A percentile compares a stretch with the other conserved stretches of the same genome.
Evolutionary conservation across 53 echinoderm and acorn worm genomes (phyloP).

Genomic region (Paracentrotus lividus): DNA sequence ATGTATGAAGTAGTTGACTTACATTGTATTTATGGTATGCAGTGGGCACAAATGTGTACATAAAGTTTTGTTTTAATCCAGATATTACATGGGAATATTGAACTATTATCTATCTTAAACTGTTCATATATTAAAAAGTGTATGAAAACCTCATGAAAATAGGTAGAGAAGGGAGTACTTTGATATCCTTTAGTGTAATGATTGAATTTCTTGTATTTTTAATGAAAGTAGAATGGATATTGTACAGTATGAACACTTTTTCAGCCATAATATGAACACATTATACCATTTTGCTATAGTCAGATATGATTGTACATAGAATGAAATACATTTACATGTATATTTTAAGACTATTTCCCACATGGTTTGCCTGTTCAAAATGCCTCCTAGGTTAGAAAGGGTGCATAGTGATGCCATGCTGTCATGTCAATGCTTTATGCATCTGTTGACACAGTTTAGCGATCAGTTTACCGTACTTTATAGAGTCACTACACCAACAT

Average conservation of each 20-base stretch:
- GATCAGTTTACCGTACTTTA: no score
- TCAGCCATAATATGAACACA: not conserved
- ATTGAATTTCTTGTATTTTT: not conserved
- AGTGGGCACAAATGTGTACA: conserved; percentile 17
- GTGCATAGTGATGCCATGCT: no score
- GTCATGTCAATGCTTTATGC: no score
- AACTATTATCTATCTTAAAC: not conserved
- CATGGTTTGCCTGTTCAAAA: no score
- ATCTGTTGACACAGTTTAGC: no score
- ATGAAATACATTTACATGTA: not conserved
- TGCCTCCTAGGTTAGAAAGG: no score
- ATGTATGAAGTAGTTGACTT: not conserved
- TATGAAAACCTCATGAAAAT: not conserved
- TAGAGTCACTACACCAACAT: no score
- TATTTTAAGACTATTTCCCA: no score
- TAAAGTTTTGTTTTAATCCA: conserved; percentile 4
- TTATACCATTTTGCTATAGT: not conserved
- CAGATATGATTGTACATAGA: not conserved
- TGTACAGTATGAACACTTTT: not conserved
- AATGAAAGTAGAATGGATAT: not conserved
- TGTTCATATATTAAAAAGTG: not conserved
- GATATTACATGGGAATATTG: not conserved
- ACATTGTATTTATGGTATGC: conserved; percentile 21
- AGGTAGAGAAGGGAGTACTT: not conserved
- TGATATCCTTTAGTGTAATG: not conserved